Percentiles rank a stretch among this genome's conserved stretches.
Evolutionary conservation across 2,888 invertebrate genomes (phyloP).

Genomic region (Eupithecia inturbata): DNA sequence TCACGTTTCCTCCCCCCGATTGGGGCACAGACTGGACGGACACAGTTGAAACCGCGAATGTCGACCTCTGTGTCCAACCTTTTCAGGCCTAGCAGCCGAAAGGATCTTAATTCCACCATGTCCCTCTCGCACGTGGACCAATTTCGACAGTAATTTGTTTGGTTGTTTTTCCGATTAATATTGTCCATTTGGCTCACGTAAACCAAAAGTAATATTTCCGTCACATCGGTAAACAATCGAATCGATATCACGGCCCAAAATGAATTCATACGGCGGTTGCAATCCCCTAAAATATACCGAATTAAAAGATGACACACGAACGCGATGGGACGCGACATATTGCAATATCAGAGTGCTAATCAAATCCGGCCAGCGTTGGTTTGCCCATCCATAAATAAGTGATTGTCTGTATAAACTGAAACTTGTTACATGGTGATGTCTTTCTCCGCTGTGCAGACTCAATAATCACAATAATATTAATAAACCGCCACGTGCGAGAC

Average conservation of each 20-base stretch:
- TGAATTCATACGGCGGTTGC: background rate
- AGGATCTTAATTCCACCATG: too few species aligned
- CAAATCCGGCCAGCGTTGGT: background rate
- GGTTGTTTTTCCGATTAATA: background rate
- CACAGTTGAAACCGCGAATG: too few species aligned
- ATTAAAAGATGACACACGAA: constrained; percentile 9
- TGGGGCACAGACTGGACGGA: too few species aligned
- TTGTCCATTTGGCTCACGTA: background rate
- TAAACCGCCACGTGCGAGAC: too few species aligned
- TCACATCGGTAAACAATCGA: constrained; percentile 2
- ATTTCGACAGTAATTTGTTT: background rate
- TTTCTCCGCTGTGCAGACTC: background rate
- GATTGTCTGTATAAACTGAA: background rate
- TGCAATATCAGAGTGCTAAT: background rate
- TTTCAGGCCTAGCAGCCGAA: too few species aligned
- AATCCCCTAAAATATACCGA: constrained; percentile 21
- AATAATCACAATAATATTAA: too few species aligned
- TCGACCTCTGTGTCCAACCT: too few species aligned
- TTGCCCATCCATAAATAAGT: background rate
- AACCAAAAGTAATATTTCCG: background rate
- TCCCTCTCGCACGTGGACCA: background rate
- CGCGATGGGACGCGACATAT: background rate
- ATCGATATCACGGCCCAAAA: constrained; percentile 1
- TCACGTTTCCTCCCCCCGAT: too few species aligned
- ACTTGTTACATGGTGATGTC: too few species aligned